Base-by-base conservation (phyloP, 2,797 vertebrate genomes). In the Hafferia zeledoni region DNA sequence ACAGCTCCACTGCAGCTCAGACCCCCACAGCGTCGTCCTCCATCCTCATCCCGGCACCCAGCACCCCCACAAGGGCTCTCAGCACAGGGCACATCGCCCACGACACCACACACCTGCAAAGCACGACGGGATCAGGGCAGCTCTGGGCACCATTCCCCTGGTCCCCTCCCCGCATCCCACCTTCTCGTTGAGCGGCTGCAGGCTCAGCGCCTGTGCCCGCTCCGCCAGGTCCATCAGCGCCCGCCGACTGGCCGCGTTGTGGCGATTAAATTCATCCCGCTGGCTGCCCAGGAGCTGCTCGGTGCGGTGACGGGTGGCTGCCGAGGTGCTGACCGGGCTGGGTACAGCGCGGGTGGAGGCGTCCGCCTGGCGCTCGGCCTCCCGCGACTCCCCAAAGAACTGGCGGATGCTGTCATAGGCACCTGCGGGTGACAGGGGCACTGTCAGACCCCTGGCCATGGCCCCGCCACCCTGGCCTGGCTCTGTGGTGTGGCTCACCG, bases 11-110 rank as follows among this genome's bases (percentile, higher is more conserved):
- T 97, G 69, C 99, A 99, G 98, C 98, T 98, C 71, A 99, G 97
- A 49, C 99, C 99, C 7, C 99, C 99, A 5, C 99, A 99, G 96
- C 98, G 99, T 14, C 94, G 98, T 67, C 98, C 97, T 7, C 99
- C 99, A 2, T 99, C 99, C 72, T 99, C 99, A 4, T 99, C 99
- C 25, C 96, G 98, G 97, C 99, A 99, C 57, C 99, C 98, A 0
- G 99, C 99, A 41, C 99, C 99, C 7, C 99, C 99, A 7, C 99
- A 99, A 13, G 99, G 98, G 94, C 98, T 99, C 59, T 98, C 98
- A 0, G 97, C 97, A 46, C 99, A 99, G n/a, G 98, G 98, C 50
- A 97, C 97, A 3, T 99, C 98, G 7, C 98, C 98, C 0, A 96
- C 97, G 0, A 97, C 97, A 15, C 99, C 99, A 3, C 99, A 99